Evolutionary conservation across 2,797 vertebrate species (phyloP), one percentile per base, ranked within the genome.

Genomic region (Micromesistius poutassou): DNA sequence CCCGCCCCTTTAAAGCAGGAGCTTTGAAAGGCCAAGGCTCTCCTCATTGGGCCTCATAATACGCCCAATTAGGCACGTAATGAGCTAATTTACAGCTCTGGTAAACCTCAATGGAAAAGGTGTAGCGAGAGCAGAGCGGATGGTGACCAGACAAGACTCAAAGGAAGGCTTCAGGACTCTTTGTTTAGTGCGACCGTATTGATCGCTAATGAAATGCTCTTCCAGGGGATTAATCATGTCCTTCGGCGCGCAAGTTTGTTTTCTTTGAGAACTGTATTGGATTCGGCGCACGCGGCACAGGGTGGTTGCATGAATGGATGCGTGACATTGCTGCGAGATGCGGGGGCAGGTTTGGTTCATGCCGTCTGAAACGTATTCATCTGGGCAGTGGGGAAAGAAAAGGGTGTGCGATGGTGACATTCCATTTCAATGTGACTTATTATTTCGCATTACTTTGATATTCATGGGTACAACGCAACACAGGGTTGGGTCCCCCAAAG

Each of bases 21-120:
- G 82, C 89, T 85, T 83, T 86, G 83, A 92, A 88, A 92, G 30
- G 86, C 86, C 83, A 87, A 88, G 81, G 83, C 87, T 86, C 88
- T 87, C 86, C 89, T 90, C 87, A 90, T 88, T 88, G 87, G 78
- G 74, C 72, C 77, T 86, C 90, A 92, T 92, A 92, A 94, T 93
- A 91, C 89, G 86, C 91, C 85, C 91, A 93, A 94, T 94, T 94
- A 93, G 86, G 92, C 84, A 86, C 83, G 86, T 93, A 93, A 92
- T 92, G 91, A 92, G 86, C 85, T 90, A 79, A 93, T 93, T 93
- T 92, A 90, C 86, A 91, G 91, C 92, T 93, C 88, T 93, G 93
- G 86, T 91, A 91, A 93, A 91, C 86, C 92, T 91, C 83, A 87
- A 90, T 83, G 83, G 55, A 25, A 25, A 62, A 87, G 80, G 82